Percentiles rank a stretch among this genome's conserved stretches.
phyloP scores from a whole-genome alignment of 2,113 vertebrate species.

The Lepidothrix coronata region DNA sequence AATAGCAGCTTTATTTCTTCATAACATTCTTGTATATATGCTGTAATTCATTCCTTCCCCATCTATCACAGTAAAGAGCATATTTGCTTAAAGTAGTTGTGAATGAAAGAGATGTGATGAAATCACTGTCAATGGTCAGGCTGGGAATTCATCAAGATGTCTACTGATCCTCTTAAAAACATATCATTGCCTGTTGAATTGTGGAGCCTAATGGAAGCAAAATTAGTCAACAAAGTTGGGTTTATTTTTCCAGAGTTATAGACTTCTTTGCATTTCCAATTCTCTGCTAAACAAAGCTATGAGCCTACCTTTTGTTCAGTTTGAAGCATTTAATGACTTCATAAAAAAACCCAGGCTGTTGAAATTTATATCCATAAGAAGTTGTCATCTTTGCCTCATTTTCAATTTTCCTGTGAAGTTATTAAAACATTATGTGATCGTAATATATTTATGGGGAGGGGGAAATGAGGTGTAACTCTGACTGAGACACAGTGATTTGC shows the following conservation, averaged over 20 bases:
- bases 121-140: constrained; percentile 20
- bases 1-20: constrained; percentile 8
- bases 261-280: constrained; percentile 29
- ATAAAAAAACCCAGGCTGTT: constrained; percentile 2
- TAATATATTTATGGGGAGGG: constrained; percentile 56
- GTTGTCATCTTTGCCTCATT: constrained; percentile 56
- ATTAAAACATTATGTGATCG: constrained; percentile 59
- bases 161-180: constrained; percentile 38
- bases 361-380: constrained; percentile 57
- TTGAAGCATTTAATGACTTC: constrained; percentile 36
- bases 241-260: constrained; percentile 54
- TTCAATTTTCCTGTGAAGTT: constrained; percentile 58
- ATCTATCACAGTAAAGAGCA: constrained; percentile 5
- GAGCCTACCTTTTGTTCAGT: constrained; percentile 39
- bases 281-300: neutral
- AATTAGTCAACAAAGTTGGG: constrained; percentile 10
- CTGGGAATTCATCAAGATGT: constrained; percentile 50
- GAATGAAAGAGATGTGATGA: constrained; percentile 33
- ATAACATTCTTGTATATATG: neutral
- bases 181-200: constrained; percentile 30
- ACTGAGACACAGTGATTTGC: constrained; percentile 26
- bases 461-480: constrained; percentile 57
- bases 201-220: constrained; percentile 29
- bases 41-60: neutral
- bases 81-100: constrained; percentile 38